Base-by-base conservation (phyloP, 2,888 invertebrate species). In the Ferdinandea cuprea region DNA sequence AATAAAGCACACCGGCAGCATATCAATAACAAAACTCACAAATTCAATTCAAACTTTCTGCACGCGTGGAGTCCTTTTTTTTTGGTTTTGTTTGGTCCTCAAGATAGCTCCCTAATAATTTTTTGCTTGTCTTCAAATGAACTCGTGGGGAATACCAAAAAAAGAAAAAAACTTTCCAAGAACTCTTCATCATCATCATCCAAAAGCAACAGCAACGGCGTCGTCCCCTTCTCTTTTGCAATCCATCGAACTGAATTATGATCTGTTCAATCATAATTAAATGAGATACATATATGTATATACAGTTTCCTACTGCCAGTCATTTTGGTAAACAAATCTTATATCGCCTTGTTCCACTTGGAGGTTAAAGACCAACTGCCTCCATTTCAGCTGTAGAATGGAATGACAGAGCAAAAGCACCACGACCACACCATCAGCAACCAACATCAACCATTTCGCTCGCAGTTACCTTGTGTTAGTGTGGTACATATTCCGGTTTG, bases 351-450 rank as follows among this genome's bases (percentile, higher is more conserved):
- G 52, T 21, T 32, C 72, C 72, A 72, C 42, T 17, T 61, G 4
- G 52, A 40, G 72, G 61, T 72, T 61, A 61, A 79, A 72, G 72
- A 72, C 72, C 66, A 32, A 63, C 37, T 58, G 40, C 11, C 40
- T 13, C 3, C 37, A 40, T 28, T 40, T 9, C 30, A 42, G n/a
- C n/a, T 46, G 30, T 13, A 40, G n/a, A 50, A 7, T 9, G 9
- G 28, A 28, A n/a, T n/a, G 21, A 25, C 52, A 40, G 59, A n/a
- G 21, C 28, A 4, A 28, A 4, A 28, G 32, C 32, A 13, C 28
- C n/a, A 35, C 40, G 15, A n/a, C n/a, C n/a, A n/a, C n/a, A n/a
- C n/a, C n/a, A 25, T 5, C 19, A 11, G 19, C 17, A 11, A 17
- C 3, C 17, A 17, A 0, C 37, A 15, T 6, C 37, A n/a, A 1